phyloP scores from a whole-genome alignment of 1,140 invertebrate species.

The Rhizoglyphus robini region DNA sequence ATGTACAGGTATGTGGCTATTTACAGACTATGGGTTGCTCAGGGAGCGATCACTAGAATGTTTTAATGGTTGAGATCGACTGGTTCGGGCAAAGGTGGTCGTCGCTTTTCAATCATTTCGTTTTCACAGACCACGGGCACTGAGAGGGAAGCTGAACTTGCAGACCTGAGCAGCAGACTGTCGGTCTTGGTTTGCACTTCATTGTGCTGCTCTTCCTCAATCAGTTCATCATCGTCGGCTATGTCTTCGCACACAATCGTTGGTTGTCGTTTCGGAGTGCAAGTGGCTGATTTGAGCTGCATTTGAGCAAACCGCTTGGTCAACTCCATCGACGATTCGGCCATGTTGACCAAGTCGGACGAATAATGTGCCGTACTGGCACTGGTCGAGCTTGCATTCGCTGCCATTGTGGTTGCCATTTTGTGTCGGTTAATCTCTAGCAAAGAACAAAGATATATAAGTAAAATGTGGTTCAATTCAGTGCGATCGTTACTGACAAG shows the following conservation, averaged over 20 bases:
- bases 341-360: background rate
- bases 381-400: background rate
- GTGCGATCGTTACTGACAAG: no score
- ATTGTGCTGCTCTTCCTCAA: background rate
- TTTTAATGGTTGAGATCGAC: background rate
- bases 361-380: background rate
- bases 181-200: background rate
- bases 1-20: no score
- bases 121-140: background rate
- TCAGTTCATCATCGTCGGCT: conserved; percentile 13
- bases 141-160: conserved; percentile 5
- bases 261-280: conserved; percentile 9
- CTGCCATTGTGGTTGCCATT: conserved; percentile 9
- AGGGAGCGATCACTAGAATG: no score
- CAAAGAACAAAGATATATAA: background rate
- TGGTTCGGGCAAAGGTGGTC: conserved; percentile 3
- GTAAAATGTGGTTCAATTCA: no score
- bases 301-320: background rate
- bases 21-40: no score
- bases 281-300: conserved; percentile 1
- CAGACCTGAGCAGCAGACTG: conserved; percentile 9
- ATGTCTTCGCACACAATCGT: conserved; percentile 17
- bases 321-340: background rate
- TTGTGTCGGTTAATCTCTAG: no score
- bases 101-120: conserved; percentile 2